Percentiles rank a stretch among this genome's conserved stretches.
Conservation (phyloP, 2,888 invertebrate species). For the Heteromyza rotundicornis region DNA sequence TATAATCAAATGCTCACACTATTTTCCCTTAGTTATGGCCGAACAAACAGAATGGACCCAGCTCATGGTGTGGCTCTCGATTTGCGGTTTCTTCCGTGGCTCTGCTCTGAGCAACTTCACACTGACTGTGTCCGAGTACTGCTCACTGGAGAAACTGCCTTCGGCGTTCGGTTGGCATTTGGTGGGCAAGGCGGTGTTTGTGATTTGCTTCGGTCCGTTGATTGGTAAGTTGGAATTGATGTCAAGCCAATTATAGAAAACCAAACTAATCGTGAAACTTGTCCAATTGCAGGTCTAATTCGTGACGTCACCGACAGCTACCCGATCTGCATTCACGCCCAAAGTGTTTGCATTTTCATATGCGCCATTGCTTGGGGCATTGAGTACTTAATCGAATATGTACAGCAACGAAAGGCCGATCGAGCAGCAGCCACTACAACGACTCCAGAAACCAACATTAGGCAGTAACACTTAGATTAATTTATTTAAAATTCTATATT, state of each 20-base stretch:
- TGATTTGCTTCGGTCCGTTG: constrained; percentile 73
- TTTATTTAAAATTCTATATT: no score
- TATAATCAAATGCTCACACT: neutral
- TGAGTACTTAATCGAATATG: constrained; percentile 63
- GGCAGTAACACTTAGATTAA: constrained; percentile 29
- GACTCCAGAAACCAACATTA: constrained; percentile 33
- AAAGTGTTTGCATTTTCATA: constrained; percentile 72
- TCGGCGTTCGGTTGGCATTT: constrained; percentile 80
- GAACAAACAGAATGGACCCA: constrained; percentile 74
- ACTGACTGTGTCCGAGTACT: constrained; percentile 79
- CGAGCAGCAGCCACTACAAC: constrained; percentile 7
- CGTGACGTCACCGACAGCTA: constrained; percentile 74
- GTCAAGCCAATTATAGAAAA: neutral
- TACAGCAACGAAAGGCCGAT: constrained; percentile 34
- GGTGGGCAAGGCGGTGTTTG: constrained; percentile 77
- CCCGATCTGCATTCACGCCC: constrained; percentile 74
- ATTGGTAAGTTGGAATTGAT: constrained; percentile 65
- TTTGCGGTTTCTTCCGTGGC: constrained; percentile 81
- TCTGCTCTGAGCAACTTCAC: constrained; percentile 80
- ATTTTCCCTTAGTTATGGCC: constrained; percentile 68
- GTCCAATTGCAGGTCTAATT: constrained; percentile 68
- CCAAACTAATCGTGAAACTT: no score
- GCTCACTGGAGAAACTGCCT: constrained; percentile 74
- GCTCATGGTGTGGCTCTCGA: constrained; percentile 73
- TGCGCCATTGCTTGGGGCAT: constrained; percentile 75